Conservation (phyloP, 2,797 vertebrate genomes). For the Oreortyx pictus region DNA sequence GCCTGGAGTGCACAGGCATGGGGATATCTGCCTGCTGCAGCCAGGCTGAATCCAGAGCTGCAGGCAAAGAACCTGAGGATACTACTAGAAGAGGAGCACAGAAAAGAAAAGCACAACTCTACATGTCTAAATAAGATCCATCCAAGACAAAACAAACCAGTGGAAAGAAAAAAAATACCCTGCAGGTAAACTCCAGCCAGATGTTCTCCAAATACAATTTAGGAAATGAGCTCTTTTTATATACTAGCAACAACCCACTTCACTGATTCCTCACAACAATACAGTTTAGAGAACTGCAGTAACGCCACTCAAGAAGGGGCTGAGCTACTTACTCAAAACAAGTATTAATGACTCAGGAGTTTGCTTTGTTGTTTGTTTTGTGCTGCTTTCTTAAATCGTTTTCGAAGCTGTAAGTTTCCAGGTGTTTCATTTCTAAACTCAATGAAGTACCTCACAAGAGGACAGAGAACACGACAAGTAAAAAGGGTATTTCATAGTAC, state of each 20-base stretch:
- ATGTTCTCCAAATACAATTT: not conserved
- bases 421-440: not conserved
- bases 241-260: not conserved
- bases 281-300: not conserved
- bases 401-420: not conserved
- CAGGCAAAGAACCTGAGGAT: not conserved
- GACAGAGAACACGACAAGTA: not conserved
- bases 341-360: too few species aligned
- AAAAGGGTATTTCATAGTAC: not conserved
- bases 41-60: not conserved
- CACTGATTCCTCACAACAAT: not conserved
- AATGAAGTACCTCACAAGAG: not conserved
- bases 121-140: not conserved
- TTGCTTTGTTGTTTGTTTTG: not conserved
- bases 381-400: not conserved
- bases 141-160: not conserved
- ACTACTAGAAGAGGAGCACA: fast-evolving
- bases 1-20: not conserved
- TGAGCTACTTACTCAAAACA: not conserved
- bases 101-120: fast-evolving
- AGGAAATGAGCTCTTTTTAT: not conserved
- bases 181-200: not conserved
- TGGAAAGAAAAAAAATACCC: not conserved
- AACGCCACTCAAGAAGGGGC: not conserved
- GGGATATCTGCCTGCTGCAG: not conserved